Evolutionary conservation across 2,113 vertebrate genomes (phyloP).

Genomic region (Macquaria australasica): DNA sequence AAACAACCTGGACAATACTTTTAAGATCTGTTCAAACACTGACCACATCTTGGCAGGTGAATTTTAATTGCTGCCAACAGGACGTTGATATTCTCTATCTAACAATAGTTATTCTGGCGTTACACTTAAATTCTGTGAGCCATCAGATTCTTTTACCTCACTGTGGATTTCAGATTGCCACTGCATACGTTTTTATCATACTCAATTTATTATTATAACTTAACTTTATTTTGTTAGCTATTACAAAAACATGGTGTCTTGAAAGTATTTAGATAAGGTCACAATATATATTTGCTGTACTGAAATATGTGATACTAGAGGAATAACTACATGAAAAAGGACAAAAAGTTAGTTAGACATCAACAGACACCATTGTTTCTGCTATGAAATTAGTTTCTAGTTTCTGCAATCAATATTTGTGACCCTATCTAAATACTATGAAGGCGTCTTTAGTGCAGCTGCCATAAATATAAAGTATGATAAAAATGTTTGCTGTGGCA

Average conservation of each 20-base stretch:
- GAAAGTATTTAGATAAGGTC: not conserved
- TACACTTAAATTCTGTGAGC: not conserved
- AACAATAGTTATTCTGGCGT: not conserved
- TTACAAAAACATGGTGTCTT: not conserved
- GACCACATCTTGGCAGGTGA: no score
- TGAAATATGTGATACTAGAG: no score
- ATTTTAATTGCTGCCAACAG: no score
- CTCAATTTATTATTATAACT: not conserved
- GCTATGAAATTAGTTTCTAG: no score
- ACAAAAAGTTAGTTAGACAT: no score
- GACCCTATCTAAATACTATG: not conserved
- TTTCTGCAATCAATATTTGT: not conserved
- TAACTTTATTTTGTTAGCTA: not conserved
- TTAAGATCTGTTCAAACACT: not conserved
- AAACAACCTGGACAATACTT: not conserved
- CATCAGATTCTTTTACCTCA: not conserved
- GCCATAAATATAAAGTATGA: not conserved
- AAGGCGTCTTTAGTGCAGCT: not conserved
- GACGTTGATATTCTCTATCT: no score
- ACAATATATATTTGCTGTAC: not conserved
- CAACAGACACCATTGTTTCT: no score
- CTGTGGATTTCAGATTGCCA: not conserved
- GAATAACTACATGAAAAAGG: no score
- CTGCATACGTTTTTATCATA: not conserved
- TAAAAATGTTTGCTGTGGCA: not conserved